Evolutionary conservation across 2,797 vertebrate genomes (phyloP), one percentile per base, ranked within the genome.

Genomic region (Sciurus vulgaris): DNA sequence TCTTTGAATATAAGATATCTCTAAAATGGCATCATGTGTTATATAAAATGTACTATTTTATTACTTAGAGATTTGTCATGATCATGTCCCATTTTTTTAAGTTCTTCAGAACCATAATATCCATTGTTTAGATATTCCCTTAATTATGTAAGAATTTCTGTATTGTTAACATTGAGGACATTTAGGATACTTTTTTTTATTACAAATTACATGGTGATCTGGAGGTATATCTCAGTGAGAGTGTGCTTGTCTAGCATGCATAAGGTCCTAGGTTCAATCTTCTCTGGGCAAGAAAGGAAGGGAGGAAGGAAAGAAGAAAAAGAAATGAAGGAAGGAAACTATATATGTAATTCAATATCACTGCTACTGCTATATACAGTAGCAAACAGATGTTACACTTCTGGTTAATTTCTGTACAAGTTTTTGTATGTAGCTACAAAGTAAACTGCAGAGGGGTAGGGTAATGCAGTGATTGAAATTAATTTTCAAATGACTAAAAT

Each of bases 401-500:
- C 47, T 72, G 47, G 14, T 90, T 94, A 92, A 92, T 93, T 93
- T 95, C 56, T 22, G 59, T 94, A 73, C 33, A 44, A 63, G 8
- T 65, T 82, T 94, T 95, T 95, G 10, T 83, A 28, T 35, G 76
- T 94, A 94, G 74, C 56, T 81, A 61, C 33, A 93, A 90, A 72
- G 38, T 63, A 85, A 44, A 83, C 30, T 82, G 13, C 44, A 74
- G 69, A 94, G 77, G 59, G 85, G 44, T 47, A 47, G 44, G 20
- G 79, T 93, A 54, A 72, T 76, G 18, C 87, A 61, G 12, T 86
- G 28, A 61, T 82, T 84, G 54, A 87, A 93, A 90, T 92, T 96
- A 92, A 92, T 95, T 96, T 93, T 86, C 47, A 74, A 67, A 35
- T 93, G 44, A 4, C 74, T 88, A 83, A 85, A 92, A 76, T 73